Percentiles rank a stretch among this genome's conserved stretches.
These are phyloP conservation scores for Halictus rubicundus DNA, from an alignment of 1,140 invertebrate species.

Conservation along the genomic window DNA sequence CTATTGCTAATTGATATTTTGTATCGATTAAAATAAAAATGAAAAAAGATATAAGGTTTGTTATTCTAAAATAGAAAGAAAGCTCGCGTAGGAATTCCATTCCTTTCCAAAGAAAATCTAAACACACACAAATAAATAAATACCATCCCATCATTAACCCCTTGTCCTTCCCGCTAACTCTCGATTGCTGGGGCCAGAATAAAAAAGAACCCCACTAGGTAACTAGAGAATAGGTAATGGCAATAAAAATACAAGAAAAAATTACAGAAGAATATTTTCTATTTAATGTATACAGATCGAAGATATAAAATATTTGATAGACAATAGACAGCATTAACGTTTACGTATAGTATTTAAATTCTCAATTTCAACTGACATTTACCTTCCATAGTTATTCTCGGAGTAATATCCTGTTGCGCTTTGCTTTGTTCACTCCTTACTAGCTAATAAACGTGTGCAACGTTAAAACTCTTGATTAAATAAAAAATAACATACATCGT, in stretches of 20 bases:
- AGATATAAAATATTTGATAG: conserved; percentile 74
- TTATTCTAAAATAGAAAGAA: background rate
- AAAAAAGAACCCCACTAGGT: too few relatives aligned
- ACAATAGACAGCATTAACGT: conserved; percentile 69
- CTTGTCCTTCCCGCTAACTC: too few relatives aligned
- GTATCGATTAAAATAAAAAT: conserved; percentile 1
- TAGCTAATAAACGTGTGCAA: conserved; percentile 54
- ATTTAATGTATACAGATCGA: conserved; percentile 73
- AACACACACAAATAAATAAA: too few relatives aligned
- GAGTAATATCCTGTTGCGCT: conserved; percentile 51
- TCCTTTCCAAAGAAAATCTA: too few relatives aligned
- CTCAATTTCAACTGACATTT: conserved; percentile 44
- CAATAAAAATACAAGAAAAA: conserved; percentile 14
- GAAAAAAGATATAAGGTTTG: background rate
- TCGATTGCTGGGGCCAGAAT: too few relatives aligned
- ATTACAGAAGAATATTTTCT: conserved; percentile 74
- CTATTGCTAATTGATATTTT: background rate
- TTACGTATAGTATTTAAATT: conserved; percentile 64
- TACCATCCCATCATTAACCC: too few relatives aligned
- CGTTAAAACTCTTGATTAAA: conserved; percentile 49
- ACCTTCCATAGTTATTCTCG: conserved; percentile 38
- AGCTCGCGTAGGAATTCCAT: too few relatives aligned
- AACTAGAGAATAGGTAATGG: background rate
- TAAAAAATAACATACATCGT: conserved; percentile 44
- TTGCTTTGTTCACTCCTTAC: conserved; percentile 30